Evolutionary conservation across 2,888 invertebrate species (phyloP), one percentile per base, ranked within the genome.

Genomic region (Byasa hedistus): DNA sequence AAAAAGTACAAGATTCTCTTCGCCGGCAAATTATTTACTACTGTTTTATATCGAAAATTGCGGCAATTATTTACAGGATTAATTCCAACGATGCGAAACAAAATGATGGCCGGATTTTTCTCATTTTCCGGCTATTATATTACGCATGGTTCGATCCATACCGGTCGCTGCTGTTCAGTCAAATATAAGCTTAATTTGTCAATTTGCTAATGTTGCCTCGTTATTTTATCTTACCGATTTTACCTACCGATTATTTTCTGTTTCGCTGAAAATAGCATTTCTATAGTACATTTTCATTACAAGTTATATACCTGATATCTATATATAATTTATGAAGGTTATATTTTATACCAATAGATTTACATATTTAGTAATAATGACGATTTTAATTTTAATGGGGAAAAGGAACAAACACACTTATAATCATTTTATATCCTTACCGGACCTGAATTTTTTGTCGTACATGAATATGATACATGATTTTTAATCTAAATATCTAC

Each of bases 171-270:
- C 54, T 68, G 67, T 64, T 68, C 67, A 68, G 59, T 68, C 67
- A 61, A 68, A 68, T 68, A 68, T 64, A 64, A 68, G 67, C 67
- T 68, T 68, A 68, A 68, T 68, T 68, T 68, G 67, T 68, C 67
- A 68, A 68, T 68, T 64, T 57, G 61, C 64, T 64, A 68, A 68
- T 64, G 57, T 68, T 22, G 44, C 52, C 39, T 57, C 64, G 64
- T 64, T 68, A 64, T 68, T 68, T 61, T n/a, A 64, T 23, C 64
- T 64, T 51, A 63, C 63, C 27, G n/a, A 27, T 66, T 61, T 66
- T 19, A 57, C 51, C 24, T 61, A 61, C 52, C 44, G 21, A 54
- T 51, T 57, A 61, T 17, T 51, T n/a, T 32, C 21, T 51, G 19
- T 61, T 23, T n/a, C 4, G 12, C 48, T 10, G 5, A 48, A 48